These are phyloP conservation scores for Melanostigma gelatinosum DNA, from an alignment of 2,113 vertebrate species.

Conservation along the genomic window DNA sequence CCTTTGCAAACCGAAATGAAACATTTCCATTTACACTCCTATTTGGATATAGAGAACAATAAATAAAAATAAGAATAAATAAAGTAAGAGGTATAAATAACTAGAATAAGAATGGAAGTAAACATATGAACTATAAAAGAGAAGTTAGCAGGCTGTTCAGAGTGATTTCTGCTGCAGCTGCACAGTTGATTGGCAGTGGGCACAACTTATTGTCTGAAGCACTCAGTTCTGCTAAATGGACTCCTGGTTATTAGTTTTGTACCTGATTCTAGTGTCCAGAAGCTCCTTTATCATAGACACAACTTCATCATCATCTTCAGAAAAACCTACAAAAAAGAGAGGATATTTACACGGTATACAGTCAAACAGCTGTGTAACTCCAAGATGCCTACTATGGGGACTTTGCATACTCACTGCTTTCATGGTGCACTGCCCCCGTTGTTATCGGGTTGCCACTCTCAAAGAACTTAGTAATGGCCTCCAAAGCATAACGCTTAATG, in stretches of 20 bases:
- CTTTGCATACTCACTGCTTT: slow-evolving; percentile 79
- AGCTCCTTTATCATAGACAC: slow-evolving; percentile 87
- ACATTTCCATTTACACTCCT: background rate
- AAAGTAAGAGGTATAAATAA: background rate
- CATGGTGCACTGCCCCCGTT: slow-evolving; percentile 72
- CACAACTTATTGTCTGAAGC: background rate
- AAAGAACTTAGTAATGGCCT: slow-evolving; percentile 81
- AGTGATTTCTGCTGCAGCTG: background rate
- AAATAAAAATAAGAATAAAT: background rate
- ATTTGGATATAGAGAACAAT: background rate
- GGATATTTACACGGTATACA: background rate
- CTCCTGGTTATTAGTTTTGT: slow-evolving; percentile 5
- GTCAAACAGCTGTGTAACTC: background rate
- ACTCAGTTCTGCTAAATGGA: background rate
- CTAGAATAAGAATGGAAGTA: background rate
- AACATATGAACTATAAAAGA: background rate
- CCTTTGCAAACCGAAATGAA: background rate
- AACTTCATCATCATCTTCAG: slow-evolving; percentile 86
- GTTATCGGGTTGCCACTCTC: slow-evolving; percentile 82
- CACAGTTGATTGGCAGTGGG: background rate
- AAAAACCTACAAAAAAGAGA: slow-evolving; percentile 68
- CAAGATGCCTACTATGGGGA: background rate
- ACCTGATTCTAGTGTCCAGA: slow-evolving; percentile 86
- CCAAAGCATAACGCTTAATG: slow-evolving; percentile 78
- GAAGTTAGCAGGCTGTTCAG: background rate